Evolutionary conservation across 2,797 vertebrate species (phyloP), one percentile per base, ranked within the genome.

Genomic region (Cyclura pinguis): DNA sequence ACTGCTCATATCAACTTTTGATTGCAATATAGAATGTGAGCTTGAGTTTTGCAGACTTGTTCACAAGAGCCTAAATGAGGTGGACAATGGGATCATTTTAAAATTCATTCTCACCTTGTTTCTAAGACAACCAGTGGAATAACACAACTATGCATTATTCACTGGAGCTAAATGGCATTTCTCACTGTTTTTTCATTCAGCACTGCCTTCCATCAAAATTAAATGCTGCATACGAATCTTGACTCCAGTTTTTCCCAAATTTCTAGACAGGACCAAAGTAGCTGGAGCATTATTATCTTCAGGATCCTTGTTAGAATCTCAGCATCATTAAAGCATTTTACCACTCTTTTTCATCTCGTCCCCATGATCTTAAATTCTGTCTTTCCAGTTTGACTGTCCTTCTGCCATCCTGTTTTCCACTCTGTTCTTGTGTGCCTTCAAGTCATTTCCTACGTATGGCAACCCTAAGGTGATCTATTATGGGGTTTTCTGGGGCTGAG

Each of bases 351-450:
- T 52, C 81, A 57, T 82, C 86, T 90, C 69, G 27, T 16, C 81
- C 64, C 88, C 89, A 77, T 13, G 88, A 93, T n/a, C 73, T 77
- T 82, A 85, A 84, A 82, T 59, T 24, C 42, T 76, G n/a, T 62
- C 16, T 0, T 1, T 2, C 8, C 0, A 42, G 77, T 6, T 32
- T 5, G 82, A 55, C 1, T 42, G 42, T 47, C 4, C 42, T 47
- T 47, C 42, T 47, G 42, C 42, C 42, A 47, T 0, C 27, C 59
- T 62, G 18, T 62, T 62, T 20, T 20, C 20, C 59, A 62, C 4
- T 47, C 42, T 47, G 42, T 47, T 47, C 42, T 47, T 47, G 42
- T 47, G 42, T 47, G 42, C 42, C 4, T 47, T 47, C 2, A 47
- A 47, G 42, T 47, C 42, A 47, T 47, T 47, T 47, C 42, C 42